Evolutionary conservation across 2,797 vertebrate genomes (phyloP).

Genomic region (Atherinosoma microstoma): DNA sequence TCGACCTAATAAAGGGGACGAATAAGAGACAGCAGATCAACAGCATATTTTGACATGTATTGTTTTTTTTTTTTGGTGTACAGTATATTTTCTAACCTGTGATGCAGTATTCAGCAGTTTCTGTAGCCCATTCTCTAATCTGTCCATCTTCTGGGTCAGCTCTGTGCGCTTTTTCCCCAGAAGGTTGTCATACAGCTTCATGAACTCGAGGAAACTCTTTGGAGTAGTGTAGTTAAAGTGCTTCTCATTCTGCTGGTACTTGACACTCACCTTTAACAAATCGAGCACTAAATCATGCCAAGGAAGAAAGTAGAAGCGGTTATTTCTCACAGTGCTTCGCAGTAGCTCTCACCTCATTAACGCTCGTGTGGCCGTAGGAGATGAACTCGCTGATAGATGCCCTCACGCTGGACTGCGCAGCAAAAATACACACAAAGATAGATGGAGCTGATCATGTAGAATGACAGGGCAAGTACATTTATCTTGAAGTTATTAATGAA

Average conservation of each 20-base stretch:
- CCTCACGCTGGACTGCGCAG: constrained; percentile 75
- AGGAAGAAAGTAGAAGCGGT: not conserved
- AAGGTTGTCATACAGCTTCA: constrained; percentile 84
- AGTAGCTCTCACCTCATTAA: constrained; percentile 79
- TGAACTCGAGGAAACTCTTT: constrained; percentile 89
- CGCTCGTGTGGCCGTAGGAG: constrained; percentile 81
- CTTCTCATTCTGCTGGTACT: constrained; percentile 89
- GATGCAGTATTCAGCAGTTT: constrained; percentile 80
- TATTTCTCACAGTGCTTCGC: not conserved
- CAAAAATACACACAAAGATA: constrained; percentile 28
- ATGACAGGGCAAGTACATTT: not conserved
- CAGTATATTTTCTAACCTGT: constrained; percentile 42
- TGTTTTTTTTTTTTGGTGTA: not conserved
- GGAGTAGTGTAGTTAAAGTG: constrained; percentile 88
- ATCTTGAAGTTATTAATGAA: not conserved
- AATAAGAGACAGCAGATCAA: not conserved
- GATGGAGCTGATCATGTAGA: not conserved
- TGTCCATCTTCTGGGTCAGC: constrained; percentile 83
- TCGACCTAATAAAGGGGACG: constrained; percentile 81
- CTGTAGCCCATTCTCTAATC: constrained; percentile 82
- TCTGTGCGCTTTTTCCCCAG: constrained; percentile 80
- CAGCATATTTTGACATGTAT: no score
- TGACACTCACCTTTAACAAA: constrained; percentile 78
- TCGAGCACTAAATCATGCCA: not conserved
- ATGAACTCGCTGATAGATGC: constrained; percentile 83